Conservation (phyloP, 2,113 vertebrate genomes). For the Hassar affinis region DNA sequence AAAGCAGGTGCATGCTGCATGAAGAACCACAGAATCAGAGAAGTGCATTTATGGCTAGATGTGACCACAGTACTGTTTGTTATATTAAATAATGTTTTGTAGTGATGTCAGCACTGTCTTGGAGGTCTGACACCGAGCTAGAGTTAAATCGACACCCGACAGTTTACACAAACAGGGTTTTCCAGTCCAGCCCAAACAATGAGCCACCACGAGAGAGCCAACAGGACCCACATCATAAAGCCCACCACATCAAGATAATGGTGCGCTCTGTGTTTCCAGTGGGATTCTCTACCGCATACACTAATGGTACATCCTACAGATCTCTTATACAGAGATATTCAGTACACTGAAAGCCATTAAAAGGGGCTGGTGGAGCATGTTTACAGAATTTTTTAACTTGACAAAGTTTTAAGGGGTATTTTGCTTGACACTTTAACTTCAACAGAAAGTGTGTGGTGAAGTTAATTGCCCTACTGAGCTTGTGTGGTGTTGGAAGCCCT, state of each 20-base stretch:
- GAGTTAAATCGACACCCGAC: neutral
- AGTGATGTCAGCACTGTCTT: neutral
- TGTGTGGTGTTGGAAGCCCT: neutral
- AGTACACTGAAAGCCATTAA: neutral
- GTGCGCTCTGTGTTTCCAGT: neutral
- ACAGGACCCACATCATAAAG: constrained; percentile 41
- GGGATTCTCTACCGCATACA: neutral
- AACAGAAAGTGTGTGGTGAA: neutral
- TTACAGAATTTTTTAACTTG: constrained; percentile 6
- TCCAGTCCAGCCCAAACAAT: constrained; percentile 25
- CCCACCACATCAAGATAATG: constrained; percentile 22
- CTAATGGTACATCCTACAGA: neutral
- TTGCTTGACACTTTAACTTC: constrained; percentile 22
- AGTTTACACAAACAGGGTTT: constrained; percentile 30
- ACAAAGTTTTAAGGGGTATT: constrained; percentile 27
- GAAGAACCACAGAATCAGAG: neutral
- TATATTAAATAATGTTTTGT: neutral
- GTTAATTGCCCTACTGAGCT: constrained; percentile 29
- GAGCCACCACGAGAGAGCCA: constrained; percentile 17
- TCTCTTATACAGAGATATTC: constrained; percentile 2
- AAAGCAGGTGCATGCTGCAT: neutral
- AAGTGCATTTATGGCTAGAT: neutral
- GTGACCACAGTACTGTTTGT: neutral
- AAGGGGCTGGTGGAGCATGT: neutral
- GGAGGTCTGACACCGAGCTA: neutral